A percentile compares a stretch with the other conserved stretches of the same genome.
phyloP scores from a whole-genome alignment of 2,888 invertebrate genomes.

The Caenorhabditis afra region DNA sequence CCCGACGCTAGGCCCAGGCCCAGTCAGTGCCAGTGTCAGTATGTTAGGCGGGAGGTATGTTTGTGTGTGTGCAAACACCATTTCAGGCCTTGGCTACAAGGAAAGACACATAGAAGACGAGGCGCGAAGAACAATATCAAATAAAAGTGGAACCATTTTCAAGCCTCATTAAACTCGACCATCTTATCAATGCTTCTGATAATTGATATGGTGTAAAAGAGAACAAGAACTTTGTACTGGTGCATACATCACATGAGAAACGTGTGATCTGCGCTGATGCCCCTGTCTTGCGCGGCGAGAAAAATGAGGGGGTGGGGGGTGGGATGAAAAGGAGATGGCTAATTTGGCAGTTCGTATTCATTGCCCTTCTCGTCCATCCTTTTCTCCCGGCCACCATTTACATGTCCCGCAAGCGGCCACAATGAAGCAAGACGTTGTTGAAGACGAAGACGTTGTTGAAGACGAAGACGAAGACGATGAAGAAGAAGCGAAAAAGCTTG shows the following conservation, averaged over 20 bases:
- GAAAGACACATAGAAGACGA: conserved; percentile 21
- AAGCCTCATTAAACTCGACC: conserved; percentile 7
- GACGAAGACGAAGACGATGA: conserved; percentile 13
- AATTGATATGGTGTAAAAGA: conserved; percentile 22
- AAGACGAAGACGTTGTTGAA: conserved; percentile 7
- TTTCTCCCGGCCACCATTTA: background rate
- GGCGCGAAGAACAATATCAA: conserved; percentile 8
- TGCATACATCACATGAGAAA: too few relatives aligned
- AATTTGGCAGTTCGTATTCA: conserved; percentile 34
- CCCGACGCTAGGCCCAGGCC: too few relatives aligned
- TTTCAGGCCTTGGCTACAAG: background rate
- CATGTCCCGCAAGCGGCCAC: conserved; percentile 6
- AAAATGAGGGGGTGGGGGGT: too few relatives aligned
- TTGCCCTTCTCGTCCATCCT: background rate
- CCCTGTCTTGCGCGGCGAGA: too few relatives aligned
- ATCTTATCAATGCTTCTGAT: background rate
- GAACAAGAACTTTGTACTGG: conserved; percentile 1
- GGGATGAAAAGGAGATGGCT: conserved; percentile 6
- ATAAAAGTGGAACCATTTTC: conserved; percentile 38
- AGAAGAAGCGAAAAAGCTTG: conserved; percentile 8
- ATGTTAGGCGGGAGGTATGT: background rate
- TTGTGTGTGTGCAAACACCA: conserved; percentile 12
- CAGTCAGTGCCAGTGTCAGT: background rate
- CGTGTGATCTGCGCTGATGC: too few relatives aligned
- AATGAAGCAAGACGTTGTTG: conserved; percentile 27